Evolutionary conservation across 2,888 invertebrate species (phyloP).

Genomic region (Cybosia mesomella): DNA sequence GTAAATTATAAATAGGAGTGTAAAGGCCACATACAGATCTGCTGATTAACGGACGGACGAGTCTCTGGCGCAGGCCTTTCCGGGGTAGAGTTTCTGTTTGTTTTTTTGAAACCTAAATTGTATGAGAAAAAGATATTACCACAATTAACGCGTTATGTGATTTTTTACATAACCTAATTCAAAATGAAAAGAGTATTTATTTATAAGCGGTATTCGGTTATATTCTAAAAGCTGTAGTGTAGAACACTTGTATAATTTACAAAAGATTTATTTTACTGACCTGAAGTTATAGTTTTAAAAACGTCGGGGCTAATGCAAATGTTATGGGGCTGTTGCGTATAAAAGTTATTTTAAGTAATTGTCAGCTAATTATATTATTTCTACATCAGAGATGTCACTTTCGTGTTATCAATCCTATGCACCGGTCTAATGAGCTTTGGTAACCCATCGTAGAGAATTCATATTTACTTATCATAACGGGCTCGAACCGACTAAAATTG

Average conservation of each 20-base stretch:
- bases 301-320: conserved; percentile 12
- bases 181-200: conserved; percentile 18
- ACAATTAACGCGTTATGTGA: neutral
- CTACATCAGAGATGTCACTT: neutral
- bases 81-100: too few species aligned
- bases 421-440: too few species aligned
- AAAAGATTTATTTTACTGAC: conserved; percentile 32
- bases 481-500: too few species aligned
- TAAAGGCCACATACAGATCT: too few species aligned
- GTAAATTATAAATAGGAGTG: too few species aligned
- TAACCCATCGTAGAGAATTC: too few species aligned
- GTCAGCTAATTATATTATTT: neutral
- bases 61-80: too few species aligned
- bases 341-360: neutral
- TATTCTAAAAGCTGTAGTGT: conserved; percentile 51
- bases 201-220: conserved; percentile 38
- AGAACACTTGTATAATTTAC: conserved; percentile 45
- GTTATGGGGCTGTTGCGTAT: neutral
- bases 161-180: conserved; percentile 13
- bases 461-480: too few species aligned
- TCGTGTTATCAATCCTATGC: too few species aligned
- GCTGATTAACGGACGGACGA: too few species aligned
- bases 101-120: too few species aligned
- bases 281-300: conserved; percentile 27
- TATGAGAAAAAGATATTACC: neutral